Evolutionary conservation across 2,797 vertebrate genomes (phyloP).

Genomic region (Semotilus atromaculatus): DNA sequence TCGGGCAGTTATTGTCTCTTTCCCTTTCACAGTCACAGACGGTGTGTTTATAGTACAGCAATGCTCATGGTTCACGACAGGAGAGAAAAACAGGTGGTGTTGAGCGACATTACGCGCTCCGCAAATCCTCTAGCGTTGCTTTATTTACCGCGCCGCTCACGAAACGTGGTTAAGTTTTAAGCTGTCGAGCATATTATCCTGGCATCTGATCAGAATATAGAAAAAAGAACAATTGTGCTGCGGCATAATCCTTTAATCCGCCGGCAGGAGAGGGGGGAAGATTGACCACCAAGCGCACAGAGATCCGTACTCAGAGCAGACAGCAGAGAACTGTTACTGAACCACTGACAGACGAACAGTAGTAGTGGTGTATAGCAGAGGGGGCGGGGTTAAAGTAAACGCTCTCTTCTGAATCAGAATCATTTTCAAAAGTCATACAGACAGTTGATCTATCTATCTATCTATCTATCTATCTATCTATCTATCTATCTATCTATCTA

Average conservation of each 20-base stretch:
- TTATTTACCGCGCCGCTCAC: conserved; percentile 1
- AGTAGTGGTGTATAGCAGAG: conserved; percentile 10
- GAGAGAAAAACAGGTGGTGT: conserved; percentile 27
- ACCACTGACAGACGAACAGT: neutral
- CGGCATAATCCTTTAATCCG: conserved; percentile 57
- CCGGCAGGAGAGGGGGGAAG: conserved; percentile 14
- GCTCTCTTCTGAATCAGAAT: conserved; percentile 4
- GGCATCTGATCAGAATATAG: conserved; percentile 42
- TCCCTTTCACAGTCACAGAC: neutral
- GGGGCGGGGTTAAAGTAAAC: conserved; percentile 5
- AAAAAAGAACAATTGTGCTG: conserved; percentile 32
- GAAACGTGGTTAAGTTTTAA: conserved; percentile 36
- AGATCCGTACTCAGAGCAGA: conserved; percentile 26
- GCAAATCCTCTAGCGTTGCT: conserved; percentile 27
- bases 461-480: too few relatives aligned
- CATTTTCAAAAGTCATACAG: neutral
- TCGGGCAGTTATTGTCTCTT: conserved; percentile 4
- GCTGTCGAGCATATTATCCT: conserved; percentile 27
- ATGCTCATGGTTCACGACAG: neutral
- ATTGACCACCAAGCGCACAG: conserved; percentile 21
- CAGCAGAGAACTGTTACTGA: conserved; percentile 18
- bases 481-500: neutral
- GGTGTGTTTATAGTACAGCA: conserved; percentile 21
- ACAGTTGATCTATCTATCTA: neutral
- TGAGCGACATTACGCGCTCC: conserved; percentile 18